phyloP scores from a whole-genome alignment of 2,797 vertebrate species.

The Cephalopachus bancanus region DNA sequence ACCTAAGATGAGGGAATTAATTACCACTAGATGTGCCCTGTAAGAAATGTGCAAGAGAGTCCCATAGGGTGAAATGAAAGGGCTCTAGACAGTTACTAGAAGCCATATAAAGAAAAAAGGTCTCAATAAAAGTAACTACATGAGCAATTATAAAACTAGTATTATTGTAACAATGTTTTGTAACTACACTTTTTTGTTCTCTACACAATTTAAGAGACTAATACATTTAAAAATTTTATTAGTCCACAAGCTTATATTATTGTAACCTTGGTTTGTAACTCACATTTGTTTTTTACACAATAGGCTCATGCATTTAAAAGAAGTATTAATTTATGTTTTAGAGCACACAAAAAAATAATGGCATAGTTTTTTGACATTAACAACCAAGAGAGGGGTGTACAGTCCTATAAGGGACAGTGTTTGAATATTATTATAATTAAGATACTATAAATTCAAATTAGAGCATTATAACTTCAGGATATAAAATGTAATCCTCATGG shows the following conservation, averaged over 20 bases:
- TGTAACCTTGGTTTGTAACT: neutral
- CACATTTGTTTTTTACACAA: neutral
- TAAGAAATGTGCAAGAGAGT: neutral
- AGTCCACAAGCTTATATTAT: neutral
- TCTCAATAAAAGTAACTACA: neutral
- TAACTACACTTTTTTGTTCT: neutral
- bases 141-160: neutral
- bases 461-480: neutral
- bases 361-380: neutral
- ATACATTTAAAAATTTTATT: neutral
- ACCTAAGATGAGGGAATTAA: neutral
- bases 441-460: neutral
- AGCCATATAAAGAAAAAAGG: neutral
- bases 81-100: neutral
- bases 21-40: neutral
- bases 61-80: neutral
- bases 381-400: neutral
- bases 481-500: neutral
- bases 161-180: neutral
- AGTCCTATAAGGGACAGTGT: neutral
- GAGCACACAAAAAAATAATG: neutral
- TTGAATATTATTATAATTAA: neutral
- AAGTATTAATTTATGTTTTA: neutral
- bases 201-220: neutral
- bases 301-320: neutral